These are phyloP conservation scores for Nasonia oneida DNA, from an alignment of 2,888 invertebrate species.

Conservation along the genomic window DNA sequence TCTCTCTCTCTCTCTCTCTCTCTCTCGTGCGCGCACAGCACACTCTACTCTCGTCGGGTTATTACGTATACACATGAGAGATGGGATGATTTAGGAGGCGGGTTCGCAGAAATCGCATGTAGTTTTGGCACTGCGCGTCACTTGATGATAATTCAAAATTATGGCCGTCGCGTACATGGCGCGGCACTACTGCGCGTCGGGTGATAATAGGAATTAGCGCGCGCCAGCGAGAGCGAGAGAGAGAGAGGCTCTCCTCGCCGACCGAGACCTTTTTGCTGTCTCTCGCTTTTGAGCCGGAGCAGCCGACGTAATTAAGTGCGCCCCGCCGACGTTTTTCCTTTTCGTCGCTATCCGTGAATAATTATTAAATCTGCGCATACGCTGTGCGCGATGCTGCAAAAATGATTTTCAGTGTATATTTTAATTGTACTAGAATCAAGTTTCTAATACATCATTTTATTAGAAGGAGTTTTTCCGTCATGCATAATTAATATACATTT, in stretches of 20 bases:
- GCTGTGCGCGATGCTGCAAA: background rate
- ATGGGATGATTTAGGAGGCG: constrained; percentile 57
- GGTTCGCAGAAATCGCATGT: constrained; percentile 73
- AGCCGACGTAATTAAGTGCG: constrained; percentile 9
- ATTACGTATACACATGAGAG: constrained; percentile 65
- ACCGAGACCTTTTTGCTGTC: constrained; percentile 18
- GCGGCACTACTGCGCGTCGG: background rate
- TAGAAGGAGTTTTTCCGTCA: background rate
- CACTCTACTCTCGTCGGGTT: constrained; percentile 63
- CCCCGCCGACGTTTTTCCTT: background rate
- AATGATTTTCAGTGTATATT: no score
- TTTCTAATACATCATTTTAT: constrained; percentile 19
- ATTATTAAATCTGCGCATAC: background rate
- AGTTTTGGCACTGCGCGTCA: constrained; percentile 76
- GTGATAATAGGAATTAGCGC: constrained; percentile 47
- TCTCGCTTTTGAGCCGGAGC: constrained; percentile 1
- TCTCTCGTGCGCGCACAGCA: background rate
- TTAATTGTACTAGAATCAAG: background rate
- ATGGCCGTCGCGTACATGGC: constrained; percentile 39
- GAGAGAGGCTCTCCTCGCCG: background rate
- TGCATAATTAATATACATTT: constrained; percentile 18
- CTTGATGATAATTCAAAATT: constrained; percentile 60
- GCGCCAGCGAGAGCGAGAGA: no score
- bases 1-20: constrained; percentile 33
- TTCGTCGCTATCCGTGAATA: background rate